A percentile compares a stretch with the other conserved stretches of the same genome.
These are phyloP conservation scores for Bufo bufo DNA, from an alignment of 2,113 vertebrate species.

Conservation along the genomic window DNA sequence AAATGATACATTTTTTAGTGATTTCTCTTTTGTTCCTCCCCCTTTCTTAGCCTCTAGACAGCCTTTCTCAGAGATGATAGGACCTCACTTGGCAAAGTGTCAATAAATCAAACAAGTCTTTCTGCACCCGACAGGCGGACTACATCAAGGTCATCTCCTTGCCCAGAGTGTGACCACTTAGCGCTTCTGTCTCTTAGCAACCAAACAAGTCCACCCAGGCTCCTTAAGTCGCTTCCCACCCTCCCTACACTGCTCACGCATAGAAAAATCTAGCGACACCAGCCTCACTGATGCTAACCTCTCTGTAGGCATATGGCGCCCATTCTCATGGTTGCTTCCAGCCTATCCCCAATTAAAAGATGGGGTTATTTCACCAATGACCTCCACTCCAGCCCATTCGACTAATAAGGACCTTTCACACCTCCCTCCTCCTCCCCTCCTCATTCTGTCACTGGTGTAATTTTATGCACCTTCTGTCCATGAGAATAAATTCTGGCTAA, in stretches of 20 bases:
- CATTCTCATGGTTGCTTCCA: constrained; percentile 1
- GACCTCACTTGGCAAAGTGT: constrained; percentile 53
- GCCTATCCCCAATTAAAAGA: constrained; percentile 51
- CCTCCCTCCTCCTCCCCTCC: background rate
- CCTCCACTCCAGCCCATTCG: constrained; percentile 35
- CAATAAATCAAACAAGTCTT: constrained; percentile 52
- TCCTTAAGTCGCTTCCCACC: background rate
- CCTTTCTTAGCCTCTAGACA: constrained; percentile 8
- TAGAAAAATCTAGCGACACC: constrained; percentile 8
- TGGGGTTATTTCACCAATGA: background rate
- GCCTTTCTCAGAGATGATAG: constrained; percentile 30
- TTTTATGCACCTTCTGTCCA: constrained; percentile 31
- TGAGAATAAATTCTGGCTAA: constrained; percentile 42
- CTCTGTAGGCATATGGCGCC: constrained; percentile 21
- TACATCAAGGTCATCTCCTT: constrained; percentile 45
- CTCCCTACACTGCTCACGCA: constrained; percentile 17
- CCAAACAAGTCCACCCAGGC: constrained; percentile 10
- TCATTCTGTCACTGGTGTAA: background rate
- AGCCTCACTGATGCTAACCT: background rate
- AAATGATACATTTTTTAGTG: too few relatives aligned
- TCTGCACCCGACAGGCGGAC: constrained; percentile 42
- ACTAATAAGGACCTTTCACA: constrained; percentile 4
- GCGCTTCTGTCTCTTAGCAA: constrained; percentile 48
- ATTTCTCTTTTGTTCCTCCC: background rate
- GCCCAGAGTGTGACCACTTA: constrained; percentile 29